Evolutionary conservation across 1,140 invertebrate genomes (phyloP).

Genomic region (Eriosoma lanigerum): DNA sequence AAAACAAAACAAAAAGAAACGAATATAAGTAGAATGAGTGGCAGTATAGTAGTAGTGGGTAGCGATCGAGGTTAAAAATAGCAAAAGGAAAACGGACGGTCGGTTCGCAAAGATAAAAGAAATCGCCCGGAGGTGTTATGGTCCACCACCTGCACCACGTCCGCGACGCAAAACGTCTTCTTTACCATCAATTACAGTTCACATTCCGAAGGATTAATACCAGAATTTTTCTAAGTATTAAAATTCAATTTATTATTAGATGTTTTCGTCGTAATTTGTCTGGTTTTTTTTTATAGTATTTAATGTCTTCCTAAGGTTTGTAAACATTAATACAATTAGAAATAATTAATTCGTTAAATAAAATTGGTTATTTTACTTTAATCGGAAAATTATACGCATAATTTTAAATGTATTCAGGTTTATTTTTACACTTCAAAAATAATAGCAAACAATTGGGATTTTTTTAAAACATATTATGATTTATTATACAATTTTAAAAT

Average conservation of each 20-base stretch:
- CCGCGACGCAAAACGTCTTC: background rate
- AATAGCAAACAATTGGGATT: too few relatives aligned
- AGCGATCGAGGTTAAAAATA: conserved; percentile 16
- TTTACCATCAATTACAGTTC: conserved; percentile 44
- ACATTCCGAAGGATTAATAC: conserved; percentile 3
- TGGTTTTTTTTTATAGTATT: too few relatives aligned
- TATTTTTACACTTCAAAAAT: too few relatives aligned
- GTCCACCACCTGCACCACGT: background rate
- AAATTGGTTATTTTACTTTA: too few relatives aligned
- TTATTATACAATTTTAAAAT: too few relatives aligned
- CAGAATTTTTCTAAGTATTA: background rate
- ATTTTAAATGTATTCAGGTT: too few relatives aligned
- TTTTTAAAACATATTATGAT: too few relatives aligned
- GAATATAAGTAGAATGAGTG: conserved; percentile 13
- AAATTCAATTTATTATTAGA: conserved; percentile 23
- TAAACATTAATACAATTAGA: too few relatives aligned
- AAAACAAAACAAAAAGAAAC: conserved; percentile 6
- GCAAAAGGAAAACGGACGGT: conserved; percentile 18
- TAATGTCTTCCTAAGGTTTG: too few relatives aligned
- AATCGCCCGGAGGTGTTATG: conserved; percentile 12
- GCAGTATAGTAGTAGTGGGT: background rate
- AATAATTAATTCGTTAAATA: too few relatives aligned
- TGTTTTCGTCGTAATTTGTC: background rate
- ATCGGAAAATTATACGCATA: too few relatives aligned
- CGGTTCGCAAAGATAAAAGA: conserved; percentile 9